Evolutionary conservation across 2,888 invertebrate genomes (phyloP).

Genomic region (Anthrax anthrax): DNA sequence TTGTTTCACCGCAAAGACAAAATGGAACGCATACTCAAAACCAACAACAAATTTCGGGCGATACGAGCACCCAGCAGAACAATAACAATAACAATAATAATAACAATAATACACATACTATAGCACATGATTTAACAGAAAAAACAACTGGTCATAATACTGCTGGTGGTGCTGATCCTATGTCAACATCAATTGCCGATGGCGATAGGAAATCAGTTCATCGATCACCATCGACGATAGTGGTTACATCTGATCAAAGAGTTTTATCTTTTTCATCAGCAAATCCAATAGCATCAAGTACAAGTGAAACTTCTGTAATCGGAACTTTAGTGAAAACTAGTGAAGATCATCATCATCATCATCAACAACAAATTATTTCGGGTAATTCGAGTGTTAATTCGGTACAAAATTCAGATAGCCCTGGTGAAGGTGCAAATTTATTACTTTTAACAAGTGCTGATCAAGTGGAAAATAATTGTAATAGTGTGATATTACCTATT

Average conservation of each 20-base stretch:
- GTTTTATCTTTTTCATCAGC: slow-evolving; percentile 2
- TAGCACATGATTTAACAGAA: background rate
- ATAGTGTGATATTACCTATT: slow-evolving; percentile 18
- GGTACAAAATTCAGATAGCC: slow-evolving; percentile 5
- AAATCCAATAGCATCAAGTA: background rate
- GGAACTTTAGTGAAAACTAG: slow-evolving; percentile 4
- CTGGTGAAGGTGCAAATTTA: slow-evolving; percentile 12
- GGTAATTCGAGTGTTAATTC: background rate
- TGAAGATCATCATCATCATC: slow-evolving; percentile 3
- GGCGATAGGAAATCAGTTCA: slow-evolving; percentile 5
- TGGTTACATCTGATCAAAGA: slow-evolving; percentile 10
- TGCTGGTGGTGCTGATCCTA: background rate
- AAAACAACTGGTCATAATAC: background rate
- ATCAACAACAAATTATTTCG: slow-evolving; percentile 1
- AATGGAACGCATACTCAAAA: slow-evolving; percentile 9
- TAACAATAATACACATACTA: background rate
- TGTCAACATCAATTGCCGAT: background rate
- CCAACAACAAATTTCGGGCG: slow-evolving; percentile 14
- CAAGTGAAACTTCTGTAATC: slow-evolving; percentile 7
- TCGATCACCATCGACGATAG: slow-evolving; percentile 11
- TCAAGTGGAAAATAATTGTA: slow-evolving; percentile 7
- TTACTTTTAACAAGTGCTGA: slow-evolving; percentile 10
- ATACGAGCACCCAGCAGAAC: background rate
- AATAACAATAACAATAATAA: slow-evolving; percentile 3
- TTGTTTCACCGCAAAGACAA: slow-evolving; percentile 12